Base-by-base conservation (phyloP, 2,113 vertebrate species). In the Oryctolagus cuniculus region DNA sequence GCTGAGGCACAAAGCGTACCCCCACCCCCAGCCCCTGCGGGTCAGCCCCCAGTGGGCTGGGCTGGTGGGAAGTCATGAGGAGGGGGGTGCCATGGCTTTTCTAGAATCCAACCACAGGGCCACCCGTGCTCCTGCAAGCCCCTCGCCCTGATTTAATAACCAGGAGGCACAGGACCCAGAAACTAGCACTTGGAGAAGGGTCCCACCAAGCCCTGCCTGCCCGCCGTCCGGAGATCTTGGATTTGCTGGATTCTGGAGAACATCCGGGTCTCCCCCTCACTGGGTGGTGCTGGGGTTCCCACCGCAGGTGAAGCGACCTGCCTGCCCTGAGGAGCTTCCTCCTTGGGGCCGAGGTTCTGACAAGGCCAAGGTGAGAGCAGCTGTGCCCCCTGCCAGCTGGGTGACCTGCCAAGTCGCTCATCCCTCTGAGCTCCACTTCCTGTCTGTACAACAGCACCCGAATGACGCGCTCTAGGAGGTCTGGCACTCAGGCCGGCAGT, bases 21-120 rank as follows among this genome's bases (percentile, higher is more conserved):
- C 34, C 17, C 36, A 17, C 8, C 19, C 58, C n/a, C 4, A 16
- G 13, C 7, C 13, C 16, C 1, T 0, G 0, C 15, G 69, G 78
- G 69, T 21, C 79, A 16, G 51, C n/a, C 2, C 8, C n/a, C 6
- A 6, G 1, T 19, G 19, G 69, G 51, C 6, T 0, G 0, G 1
- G 10, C 29, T 21, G 10, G 36, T n/a, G 27, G 31, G 25, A 63
- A 38, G 38, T 64, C 53, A 5, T 25, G 6, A 5, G 27, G 27
- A 34, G 44, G 44, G 7, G 44, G 10, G 4, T 3, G 16, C 9
- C 22, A 0, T 2, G 64, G 58, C 16, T 55, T 61, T 94, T 51
- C n/a, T 24, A 58, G 88, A 51, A 25, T 89, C 51, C 31, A 49
- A 3, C 25, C 31, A 13, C 10, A 25, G 44, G 16, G 27, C 6